phyloP scores from a whole-genome alignment of 23 tunicate species.

The Corella eumyota region DNA sequence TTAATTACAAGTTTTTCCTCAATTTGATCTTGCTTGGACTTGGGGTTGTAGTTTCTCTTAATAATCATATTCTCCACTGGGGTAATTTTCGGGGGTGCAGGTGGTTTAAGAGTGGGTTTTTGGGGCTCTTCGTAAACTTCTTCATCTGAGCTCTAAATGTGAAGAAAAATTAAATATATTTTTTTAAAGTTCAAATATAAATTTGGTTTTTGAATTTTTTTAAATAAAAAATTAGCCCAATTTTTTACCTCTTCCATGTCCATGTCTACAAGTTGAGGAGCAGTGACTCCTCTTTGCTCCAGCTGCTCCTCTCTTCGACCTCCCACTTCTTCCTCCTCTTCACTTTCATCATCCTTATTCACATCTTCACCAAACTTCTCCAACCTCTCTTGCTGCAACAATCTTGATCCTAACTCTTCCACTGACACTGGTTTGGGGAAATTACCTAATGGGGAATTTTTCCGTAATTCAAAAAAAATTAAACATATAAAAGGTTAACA shows the following conservation, averaged over 20 bases:
- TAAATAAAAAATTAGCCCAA: background rate
- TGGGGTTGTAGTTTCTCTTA: slow-evolving; percentile 69
- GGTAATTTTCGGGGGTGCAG: slow-evolving; percentile 57
- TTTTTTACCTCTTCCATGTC: slow-evolving; percentile 82
- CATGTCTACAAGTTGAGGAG: slow-evolving; percentile 88
- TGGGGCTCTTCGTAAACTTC: slow-evolving; percentile 34
- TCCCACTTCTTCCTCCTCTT: slow-evolving; percentile 24
- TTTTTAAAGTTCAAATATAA: background rate
- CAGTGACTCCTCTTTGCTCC: too few relatives aligned
- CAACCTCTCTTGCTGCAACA: slow-evolving; percentile 80
- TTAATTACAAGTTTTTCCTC: background rate
- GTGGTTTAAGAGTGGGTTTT: slow-evolving; percentile 14
- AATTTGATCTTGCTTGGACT: slow-evolving; percentile 40
- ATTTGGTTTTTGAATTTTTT: background rate
- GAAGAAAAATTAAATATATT: background rate
- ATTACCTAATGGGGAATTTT: too few relatives aligned
- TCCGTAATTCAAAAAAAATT: too few relatives aligned
- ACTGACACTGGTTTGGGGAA: slow-evolving; percentile 78
- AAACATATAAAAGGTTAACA: too few relatives aligned
- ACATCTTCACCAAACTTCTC: slow-evolving; percentile 79
- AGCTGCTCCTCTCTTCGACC: slow-evolving; percentile 13
- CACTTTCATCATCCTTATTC: slow-evolving; percentile 21
- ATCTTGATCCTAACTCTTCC: slow-evolving; percentile 74
- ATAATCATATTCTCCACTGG: slow-evolving; percentile 56
- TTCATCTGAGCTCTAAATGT: slow-evolving; percentile 79